Evolutionary conservation across 2,113 vertebrate species (phyloP).

Genomic region (Amazona vittata): DNA sequence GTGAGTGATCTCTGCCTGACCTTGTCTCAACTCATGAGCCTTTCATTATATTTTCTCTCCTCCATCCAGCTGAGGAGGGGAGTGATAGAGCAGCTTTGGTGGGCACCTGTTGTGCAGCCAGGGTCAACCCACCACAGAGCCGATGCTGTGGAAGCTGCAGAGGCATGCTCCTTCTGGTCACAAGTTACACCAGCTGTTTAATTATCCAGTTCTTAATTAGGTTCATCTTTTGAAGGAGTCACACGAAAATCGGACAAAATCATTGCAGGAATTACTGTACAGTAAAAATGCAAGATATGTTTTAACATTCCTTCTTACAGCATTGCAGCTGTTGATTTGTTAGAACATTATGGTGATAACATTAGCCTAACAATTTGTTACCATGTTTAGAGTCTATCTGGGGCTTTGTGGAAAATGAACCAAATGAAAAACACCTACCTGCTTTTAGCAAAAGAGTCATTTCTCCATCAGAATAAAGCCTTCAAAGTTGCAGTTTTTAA

Average conservation of each 20-base stretch:
- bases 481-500: background rate
- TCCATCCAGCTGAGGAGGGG: background rate
- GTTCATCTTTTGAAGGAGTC: background rate
- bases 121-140: background rate
- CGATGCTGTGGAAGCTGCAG: background rate
- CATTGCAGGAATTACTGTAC: background rate
- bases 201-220: background rate
- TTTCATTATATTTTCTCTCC: background rate
- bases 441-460: background rate
- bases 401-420: background rate
- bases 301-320: background rate
- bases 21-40: accelerated
- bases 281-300: background rate
- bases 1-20: background rate
- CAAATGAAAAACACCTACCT: background rate
- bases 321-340: background rate
- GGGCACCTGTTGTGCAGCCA: background rate
- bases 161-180: background rate
- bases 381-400: background rate
- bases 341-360: background rate
- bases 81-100: background rate
- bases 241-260: background rate
- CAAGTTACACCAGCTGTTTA: background rate
- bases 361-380: background rate
- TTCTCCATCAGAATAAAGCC: background rate